phyloP scores from a whole-genome alignment of 2,888 invertebrate genomes.

The Drosophila atroscutellata region DNA sequence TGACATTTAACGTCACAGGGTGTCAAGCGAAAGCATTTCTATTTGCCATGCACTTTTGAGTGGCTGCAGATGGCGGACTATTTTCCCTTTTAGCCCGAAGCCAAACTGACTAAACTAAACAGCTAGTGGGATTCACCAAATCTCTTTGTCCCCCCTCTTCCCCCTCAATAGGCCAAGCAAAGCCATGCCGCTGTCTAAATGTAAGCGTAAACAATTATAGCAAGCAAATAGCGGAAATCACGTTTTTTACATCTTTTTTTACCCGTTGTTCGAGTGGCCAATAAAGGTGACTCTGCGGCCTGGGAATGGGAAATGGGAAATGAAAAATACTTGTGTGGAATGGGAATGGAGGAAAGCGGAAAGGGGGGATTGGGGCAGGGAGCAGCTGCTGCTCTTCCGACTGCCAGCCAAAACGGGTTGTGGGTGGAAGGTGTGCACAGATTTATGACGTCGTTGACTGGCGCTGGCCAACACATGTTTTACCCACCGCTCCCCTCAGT shows the following conservation, averaged over 20 bases:
- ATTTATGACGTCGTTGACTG: constrained; percentile 68
- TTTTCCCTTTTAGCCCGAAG: constrained; percentile 43
- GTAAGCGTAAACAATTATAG: constrained; percentile 65
- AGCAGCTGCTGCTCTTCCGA: constrained; percentile 50
- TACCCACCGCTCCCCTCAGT: not conserved
- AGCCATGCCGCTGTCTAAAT: constrained; percentile 3
- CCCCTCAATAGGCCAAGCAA: not conserved
- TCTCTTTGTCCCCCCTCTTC: not conserved
- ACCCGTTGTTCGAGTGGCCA: constrained; percentile 58
- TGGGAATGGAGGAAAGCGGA: not conserved
- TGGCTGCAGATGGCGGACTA: constrained; percentile 35
- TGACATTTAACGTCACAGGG: constrained; percentile 37
- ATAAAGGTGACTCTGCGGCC: constrained; percentile 43
- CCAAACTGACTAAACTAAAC: constrained; percentile 38
- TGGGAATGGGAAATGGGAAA: not conserved
- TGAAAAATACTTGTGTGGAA: constrained; percentile 1
- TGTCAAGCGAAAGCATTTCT: constrained; percentile 32
- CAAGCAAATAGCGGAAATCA: constrained; percentile 72
- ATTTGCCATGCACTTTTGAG: constrained; percentile 34
- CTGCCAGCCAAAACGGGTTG: constrained; percentile 32
- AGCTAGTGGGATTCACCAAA: constrained; percentile 11
- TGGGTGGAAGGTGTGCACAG: constrained; percentile 60
- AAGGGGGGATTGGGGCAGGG: not conserved
- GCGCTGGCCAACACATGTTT: constrained; percentile 67
- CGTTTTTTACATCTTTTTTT: constrained; percentile 56